Evolutionary conservation across 2,113 vertebrate species (phyloP).

Genomic region (Pteropus alecto): DNA sequence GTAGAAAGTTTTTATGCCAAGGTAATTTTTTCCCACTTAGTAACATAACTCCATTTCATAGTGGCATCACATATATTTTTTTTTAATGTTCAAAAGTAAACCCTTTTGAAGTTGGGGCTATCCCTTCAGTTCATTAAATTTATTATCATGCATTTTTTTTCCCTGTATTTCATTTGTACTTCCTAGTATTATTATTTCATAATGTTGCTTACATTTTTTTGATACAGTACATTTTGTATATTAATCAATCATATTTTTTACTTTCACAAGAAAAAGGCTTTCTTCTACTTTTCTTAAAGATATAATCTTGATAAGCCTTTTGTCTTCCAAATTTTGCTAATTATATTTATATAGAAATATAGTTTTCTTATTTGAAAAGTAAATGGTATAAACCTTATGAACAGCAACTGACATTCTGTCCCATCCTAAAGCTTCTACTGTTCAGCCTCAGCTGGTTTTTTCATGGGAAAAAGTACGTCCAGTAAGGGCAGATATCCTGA

Average conservation of each 20-base stretch:
- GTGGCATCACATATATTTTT: background rate
- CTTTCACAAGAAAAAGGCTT: background rate
- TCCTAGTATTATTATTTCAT: background rate
- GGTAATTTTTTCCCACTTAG: background rate
- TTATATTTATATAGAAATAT: background rate
- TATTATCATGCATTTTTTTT: background rate
- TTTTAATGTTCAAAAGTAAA: background rate
- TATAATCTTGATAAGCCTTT: background rate
- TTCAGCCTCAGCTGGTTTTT: background rate
- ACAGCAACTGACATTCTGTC: background rate
- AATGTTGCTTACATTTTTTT: background rate
- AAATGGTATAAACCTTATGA: background rate
- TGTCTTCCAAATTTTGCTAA: background rate
- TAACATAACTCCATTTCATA: background rate
- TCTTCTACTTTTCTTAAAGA: background rate
- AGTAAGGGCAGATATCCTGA: background rate
- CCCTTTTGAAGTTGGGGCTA: background rate
- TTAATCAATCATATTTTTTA: background rate
- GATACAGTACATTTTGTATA: background rate
- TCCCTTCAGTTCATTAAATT: background rate
- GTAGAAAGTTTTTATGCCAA: background rate
- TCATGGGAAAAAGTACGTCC: background rate
- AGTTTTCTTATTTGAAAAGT: background rate
- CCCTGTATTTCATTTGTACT: background rate
- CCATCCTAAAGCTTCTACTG: background rate